A percentile compares a stretch with the other conserved stretches of the same genome.
Evolutionary conservation across 1,140 invertebrate genomes (phyloP).

Genomic region (Achroia grisella): DNA sequence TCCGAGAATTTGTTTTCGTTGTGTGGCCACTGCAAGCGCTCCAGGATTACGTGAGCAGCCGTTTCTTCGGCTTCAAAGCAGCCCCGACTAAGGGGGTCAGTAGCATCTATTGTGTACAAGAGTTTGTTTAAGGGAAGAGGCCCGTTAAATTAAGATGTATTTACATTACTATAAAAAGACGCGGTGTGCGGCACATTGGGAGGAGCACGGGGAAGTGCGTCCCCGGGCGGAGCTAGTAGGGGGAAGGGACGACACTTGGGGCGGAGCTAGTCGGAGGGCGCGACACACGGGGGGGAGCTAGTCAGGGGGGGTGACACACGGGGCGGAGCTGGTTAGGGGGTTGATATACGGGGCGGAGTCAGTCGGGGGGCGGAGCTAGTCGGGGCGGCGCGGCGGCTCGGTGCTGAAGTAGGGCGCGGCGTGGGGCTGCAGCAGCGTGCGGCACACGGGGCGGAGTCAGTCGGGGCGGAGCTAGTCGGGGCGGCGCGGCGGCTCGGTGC

Average conservation of each 20-base stretch:
- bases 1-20: no score
- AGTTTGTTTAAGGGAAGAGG: no score
- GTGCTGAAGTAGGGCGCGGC: conserved; percentile 96
- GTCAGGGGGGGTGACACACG: not conserved
- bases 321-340: not conserved
- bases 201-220: no score
- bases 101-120: no score
- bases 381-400: conserved; percentile 82
- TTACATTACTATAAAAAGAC: no score
- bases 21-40: no score
- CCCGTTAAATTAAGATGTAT: no score
- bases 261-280: conserved; percentile 87
- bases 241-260: conserved; percentile 86
- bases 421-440: conserved; percentile 94
- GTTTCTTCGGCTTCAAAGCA: no score
- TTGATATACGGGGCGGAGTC: no score
- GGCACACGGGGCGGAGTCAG: conserved; percentile 98
- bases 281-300: no score
- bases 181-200: conserved; percentile 96
- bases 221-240: conserved; percentile 90
- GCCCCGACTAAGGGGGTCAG: no score
- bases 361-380: conserved; percentile 25
- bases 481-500: conserved; percentile 91
- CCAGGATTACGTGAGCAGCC: no score
- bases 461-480: conserved; percentile 82